These are phyloP conservation scores for Deilephila porcellus DNA, from an alignment of 2,888 invertebrate genomes.

Conservation along the genomic window DNA sequence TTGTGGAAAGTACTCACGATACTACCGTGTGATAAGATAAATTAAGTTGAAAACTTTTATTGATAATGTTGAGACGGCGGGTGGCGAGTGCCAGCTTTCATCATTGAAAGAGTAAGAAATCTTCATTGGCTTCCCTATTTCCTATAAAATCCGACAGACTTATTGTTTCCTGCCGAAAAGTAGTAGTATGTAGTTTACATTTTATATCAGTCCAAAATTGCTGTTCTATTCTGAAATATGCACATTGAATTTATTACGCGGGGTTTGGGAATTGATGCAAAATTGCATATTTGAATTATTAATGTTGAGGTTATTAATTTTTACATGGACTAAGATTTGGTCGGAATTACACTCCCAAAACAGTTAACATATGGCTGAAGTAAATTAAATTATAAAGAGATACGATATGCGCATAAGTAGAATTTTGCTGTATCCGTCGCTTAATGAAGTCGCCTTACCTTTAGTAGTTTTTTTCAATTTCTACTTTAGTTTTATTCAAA, in stretches of 20 bases:
- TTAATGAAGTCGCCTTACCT: background rate
- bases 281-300: background rate
- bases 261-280: background rate
- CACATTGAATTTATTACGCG: no score
- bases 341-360: no score
- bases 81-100: slow-evolving; percentile 59
- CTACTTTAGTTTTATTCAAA: background rate
- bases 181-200: background rate
- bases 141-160: slow-evolving; percentile 29
- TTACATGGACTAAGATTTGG: no score
- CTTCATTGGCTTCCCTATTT: slow-evolving; percentile 44
- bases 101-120: slow-evolving; percentile 45
- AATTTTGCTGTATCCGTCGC: background rate
- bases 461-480: background rate
- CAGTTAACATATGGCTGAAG: no score
- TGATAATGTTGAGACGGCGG: slow-evolving; percentile 71
- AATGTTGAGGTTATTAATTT: background rate
- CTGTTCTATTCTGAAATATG: background rate
- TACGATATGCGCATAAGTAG: no score
- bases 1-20: slow-evolving; percentile 82
- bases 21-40: slow-evolving; percentile 82
- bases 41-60: slow-evolving; percentile 77
- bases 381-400: no score
- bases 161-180: slow-evolving; percentile 19
- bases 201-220: background rate